These are phyloP conservation scores for Phalera bucephala DNA, from an alignment of 2,888 invertebrate genomes.

Conservation along the genomic window DNA sequence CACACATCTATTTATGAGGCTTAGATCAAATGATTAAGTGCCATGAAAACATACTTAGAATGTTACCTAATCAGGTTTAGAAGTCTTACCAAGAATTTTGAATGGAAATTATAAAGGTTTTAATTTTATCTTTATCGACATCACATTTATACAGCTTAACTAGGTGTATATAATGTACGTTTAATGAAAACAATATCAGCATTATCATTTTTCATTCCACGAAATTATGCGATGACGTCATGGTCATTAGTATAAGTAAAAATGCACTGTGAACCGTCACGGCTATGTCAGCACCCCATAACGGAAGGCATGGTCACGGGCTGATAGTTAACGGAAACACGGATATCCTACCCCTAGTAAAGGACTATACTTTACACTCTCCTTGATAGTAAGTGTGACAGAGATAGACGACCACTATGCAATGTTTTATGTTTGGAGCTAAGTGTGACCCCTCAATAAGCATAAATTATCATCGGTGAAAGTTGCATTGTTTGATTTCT, in stretches of 20 bases:
- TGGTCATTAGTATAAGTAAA: conserved; percentile 36
- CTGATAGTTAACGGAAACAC: conserved; percentile 63
- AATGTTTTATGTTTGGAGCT: conserved; percentile 22
- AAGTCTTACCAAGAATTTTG: too few relatives aligned
- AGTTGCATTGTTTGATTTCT: conserved; percentile 11
- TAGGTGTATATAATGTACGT: too few relatives aligned
- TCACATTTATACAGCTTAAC: too few relatives aligned
- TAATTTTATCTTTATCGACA: too few relatives aligned
- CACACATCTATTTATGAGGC: too few relatives aligned
- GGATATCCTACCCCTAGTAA: conserved; percentile 63
- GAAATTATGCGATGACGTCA: conserved; percentile 39
- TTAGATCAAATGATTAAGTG: too few relatives aligned
- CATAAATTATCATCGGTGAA: conserved; percentile 16
- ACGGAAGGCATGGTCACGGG: conserved; percentile 75
- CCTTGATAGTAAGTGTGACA: conserved; percentile 21
- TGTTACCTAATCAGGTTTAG: too few relatives aligned
- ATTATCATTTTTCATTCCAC: conserved; percentile 8
- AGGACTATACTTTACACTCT: conserved; percentile 16
- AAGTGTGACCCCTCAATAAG: conserved; percentile 15
- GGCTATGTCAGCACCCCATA: conserved; percentile 55
- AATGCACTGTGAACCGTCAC: conserved; percentile 41
- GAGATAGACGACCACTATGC: conserved; percentile 25
- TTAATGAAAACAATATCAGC: not conserved
- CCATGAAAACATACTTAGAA: too few relatives aligned
- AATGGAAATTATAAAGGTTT: too few relatives aligned